Base-by-base conservation (phyloP, 2,113 vertebrate species). In the Miniopterus natalensis region DNA sequence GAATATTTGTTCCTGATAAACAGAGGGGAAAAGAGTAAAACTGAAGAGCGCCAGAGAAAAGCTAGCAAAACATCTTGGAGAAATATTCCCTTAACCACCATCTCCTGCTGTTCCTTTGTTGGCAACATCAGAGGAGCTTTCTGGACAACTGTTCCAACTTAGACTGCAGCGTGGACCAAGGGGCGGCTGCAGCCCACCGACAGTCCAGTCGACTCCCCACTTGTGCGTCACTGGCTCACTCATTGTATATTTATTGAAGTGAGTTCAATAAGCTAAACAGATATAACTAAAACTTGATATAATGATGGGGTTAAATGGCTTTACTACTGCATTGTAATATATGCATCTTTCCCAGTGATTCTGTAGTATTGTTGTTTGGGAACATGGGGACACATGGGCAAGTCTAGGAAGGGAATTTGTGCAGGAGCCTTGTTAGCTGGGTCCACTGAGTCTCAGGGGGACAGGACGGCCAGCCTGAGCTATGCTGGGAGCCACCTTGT, bases 141-240 rank as follows among this genome's bases (percentile, higher is more conserved):
- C 42, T 63, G 31, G 40, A 61, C 42, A 36, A n/a, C 10, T 40
- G 9, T 74, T 42, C 40, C 81, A n/a, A 53, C 10, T 25, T 25
- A 78, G 18, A 66, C 4, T 31, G 23, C 1, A 10, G 8, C 3
- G 3, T 31, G 6, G 9, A 49, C 3, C 4, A 3, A 27, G 27
- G 49, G 8, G 20, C 5, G 13, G 36, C 20, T 6, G 55, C 3
- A 25, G 18, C 6, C 42, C 29, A 42, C 1, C 51, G 3, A 27
- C 40, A 13, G 45, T 51, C 25, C 3, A 5, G 4, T 59, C n/a
- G 27, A 29, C 5, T 66, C 3, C 25, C 18, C 15, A 13, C 1
- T 57, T 3, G 36, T 14, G 10, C 0, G 12, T 1, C 17, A 49
- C 8, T 6, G 40, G 4, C 21, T 95, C 36, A 36, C 36, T 36